Evolutionary conservation across 92 coral and sea anemone species (phyloP), one percentile per base, ranked within the genome.

Genomic region (Montipora capitata): DNA sequence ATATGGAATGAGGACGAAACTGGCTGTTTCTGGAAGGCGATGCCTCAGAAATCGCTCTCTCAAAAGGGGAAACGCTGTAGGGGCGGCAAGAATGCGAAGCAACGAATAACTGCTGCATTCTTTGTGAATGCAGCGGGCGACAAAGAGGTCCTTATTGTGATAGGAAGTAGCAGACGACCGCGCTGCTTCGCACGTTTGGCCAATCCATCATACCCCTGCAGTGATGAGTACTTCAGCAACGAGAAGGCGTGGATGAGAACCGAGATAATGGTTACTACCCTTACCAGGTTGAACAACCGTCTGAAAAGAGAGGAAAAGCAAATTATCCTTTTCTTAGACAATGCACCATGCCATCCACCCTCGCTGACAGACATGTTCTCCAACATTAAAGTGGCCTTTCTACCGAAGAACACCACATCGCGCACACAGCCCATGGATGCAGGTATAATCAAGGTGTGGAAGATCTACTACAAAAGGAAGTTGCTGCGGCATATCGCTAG

Each of bases 1-100:
- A 51, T 80, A 7, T 86, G 93, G 93, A 89, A 89, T 27, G 61
- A 79, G 84, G 94, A 81, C 67, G 88, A 91, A n/a, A 91, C 91
- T 10, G 94, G 94, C 35, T 6, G 61, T 45, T 43, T 86, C 43
- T 91, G 91, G 86, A 72, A 75, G 58, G 88, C 79, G 16, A 35
- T 91, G 20, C 94, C 88, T 39, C 66, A 68, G 10, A 91, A 45
- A 67, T 74, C 80, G 12, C 84, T 91, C 20, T 44, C 75, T 16
- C 64, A 81, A 62, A 87, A 73, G 78, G 89, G 79, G 51, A 85
- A 64, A 27, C 63, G 77, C 10, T 78, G 85, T 59, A 27, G 35
- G 35, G 35, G 92, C 14, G 58, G 92, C 7, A 84, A 84, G 40
- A 71, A 51, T 56, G 85, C 77, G 51, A 90, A 90, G 38, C 83